Evolutionary conservation across 2,797 vertebrate genomes (phyloP).

Genomic region (Naso thynnoides): DNA sequence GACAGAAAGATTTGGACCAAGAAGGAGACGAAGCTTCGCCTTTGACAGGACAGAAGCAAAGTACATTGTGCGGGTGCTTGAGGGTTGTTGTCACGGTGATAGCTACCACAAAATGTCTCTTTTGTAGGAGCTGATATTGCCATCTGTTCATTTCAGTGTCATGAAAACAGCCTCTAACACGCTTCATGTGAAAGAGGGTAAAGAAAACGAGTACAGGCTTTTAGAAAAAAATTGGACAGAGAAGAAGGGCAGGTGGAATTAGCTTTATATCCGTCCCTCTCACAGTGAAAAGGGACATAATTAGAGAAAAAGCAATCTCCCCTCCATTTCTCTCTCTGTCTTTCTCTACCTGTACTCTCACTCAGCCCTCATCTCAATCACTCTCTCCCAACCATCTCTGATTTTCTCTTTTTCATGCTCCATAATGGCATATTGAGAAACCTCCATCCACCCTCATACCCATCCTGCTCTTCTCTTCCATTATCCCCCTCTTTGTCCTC

Average conservation of each 20-base stretch:
- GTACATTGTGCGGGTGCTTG: constrained; percentile 27
- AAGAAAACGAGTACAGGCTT: constrained; percentile 61
- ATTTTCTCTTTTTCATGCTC: constrained; percentile 79
- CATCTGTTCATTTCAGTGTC: constrained; percentile 68
- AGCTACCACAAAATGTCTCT: constrained; percentile 53
- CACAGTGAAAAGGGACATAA: constrained; percentile 74
- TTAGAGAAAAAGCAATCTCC: constrained; percentile 76
- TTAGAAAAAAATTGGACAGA: constrained; percentile 45
- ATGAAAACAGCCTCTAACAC: constrained; percentile 57
- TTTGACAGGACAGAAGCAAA: constrained; percentile 23
- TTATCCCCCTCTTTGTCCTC: constrained; percentile 73
- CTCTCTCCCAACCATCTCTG: constrained; percentile 54
- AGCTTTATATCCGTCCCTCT: constrained; percentile 66
- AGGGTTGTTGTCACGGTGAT: constrained; percentile 57
- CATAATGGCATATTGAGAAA: constrained; percentile 78
- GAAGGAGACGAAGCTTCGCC: constrained; percentile 41
- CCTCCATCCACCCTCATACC: constrained; percentile 65
- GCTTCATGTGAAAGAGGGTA: constrained; percentile 47
- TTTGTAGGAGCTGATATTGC: constrained; percentile 67
- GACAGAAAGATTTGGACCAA: constrained; percentile 17
- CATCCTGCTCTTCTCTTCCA: constrained; percentile 71
- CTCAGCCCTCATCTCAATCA: constrained; percentile 66
- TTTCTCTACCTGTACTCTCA: constrained; percentile 65
- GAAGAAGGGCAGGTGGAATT: constrained; percentile 70
- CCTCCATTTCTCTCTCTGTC: constrained; percentile 56